These are phyloP conservation scores for Labeo catla DNA, from an alignment of 2,113 vertebrate species.

Conservation along the genomic window DNA sequence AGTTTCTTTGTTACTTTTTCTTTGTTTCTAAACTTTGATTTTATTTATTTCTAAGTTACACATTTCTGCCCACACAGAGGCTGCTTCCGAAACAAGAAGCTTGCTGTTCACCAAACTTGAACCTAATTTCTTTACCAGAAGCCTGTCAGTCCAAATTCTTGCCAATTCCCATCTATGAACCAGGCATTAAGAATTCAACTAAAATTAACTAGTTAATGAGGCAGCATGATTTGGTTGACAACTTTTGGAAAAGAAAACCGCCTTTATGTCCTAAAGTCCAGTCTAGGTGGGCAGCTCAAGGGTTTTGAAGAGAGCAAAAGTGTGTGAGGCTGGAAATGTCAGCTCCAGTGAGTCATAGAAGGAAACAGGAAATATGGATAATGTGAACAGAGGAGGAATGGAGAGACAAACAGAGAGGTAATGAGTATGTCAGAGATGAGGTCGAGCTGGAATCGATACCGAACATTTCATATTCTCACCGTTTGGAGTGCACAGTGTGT, in stretches of 20 bases:
- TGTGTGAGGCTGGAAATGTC: conserved; percentile 34
- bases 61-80: background rate
- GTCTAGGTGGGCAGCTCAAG: background rate
- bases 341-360: conserved; percentile 24
- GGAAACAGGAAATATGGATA: conserved; percentile 22
- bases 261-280: background rate
- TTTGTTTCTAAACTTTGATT: background rate
- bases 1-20: background rate
- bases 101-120: background rate
- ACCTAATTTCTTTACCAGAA: background rate
- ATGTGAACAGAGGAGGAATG: conserved; percentile 16
- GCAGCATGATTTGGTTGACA: background rate
- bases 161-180: background rate
- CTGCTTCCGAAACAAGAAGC: background rate
- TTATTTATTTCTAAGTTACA: background rate
- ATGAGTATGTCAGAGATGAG: conserved; percentile 28
- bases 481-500: conserved; percentile 8
- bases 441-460: conserved; percentile 42
- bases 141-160: no score
- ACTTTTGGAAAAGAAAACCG: background rate
- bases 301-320: background rate
- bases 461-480: conserved; percentile 21
- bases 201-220: background rate
- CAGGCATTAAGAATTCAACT: background rate
- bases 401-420: conserved; percentile 30